phyloP scores from a whole-genome alignment of 2,113 vertebrate genomes.

The Propithecus coquereli region DNA sequence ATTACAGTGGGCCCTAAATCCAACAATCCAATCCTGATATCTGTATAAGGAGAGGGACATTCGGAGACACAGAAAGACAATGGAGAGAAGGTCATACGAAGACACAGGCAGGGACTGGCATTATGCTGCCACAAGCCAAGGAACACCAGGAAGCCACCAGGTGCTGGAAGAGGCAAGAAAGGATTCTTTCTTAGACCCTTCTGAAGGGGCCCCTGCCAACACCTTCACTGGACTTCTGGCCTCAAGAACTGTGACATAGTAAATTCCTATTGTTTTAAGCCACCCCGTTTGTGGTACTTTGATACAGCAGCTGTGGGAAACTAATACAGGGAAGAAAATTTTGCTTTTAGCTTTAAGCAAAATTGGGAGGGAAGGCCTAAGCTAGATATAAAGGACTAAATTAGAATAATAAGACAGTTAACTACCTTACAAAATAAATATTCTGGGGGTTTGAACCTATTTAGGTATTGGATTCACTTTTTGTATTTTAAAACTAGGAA shows the following conservation, averaged over 20 bases:
- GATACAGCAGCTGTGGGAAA: not conserved
- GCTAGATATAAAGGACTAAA: not conserved
- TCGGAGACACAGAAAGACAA: not conserved
- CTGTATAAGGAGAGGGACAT: not conserved
- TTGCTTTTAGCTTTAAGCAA: not conserved
- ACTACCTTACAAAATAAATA: not conserved
- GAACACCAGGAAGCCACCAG: not conserved
- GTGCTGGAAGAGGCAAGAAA: not conserved
- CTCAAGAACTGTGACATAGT: not conserved
- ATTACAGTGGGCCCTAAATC: not conserved
- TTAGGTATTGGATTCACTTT: not conserved
- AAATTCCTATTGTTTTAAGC: not conserved
- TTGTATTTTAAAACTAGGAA: not conserved
- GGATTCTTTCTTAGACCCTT: not conserved
- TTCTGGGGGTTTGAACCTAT: not conserved
- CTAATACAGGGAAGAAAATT: not conserved
- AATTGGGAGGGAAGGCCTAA: not conserved
- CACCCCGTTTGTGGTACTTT: not conserved
- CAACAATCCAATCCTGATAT: not conserved
- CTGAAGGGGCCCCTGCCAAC: fast-evolving
- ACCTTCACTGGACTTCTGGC: not conserved
- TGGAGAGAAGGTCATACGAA: not conserved
- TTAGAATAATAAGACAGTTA: not conserved
- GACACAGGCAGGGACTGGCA: not conserved
- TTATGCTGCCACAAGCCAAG: not conserved